A percentile compares a stretch with the other conserved stretches of the same genome.
Conservation (phyloP, 2,888 invertebrate genomes). For the Emesis furor region DNA sequence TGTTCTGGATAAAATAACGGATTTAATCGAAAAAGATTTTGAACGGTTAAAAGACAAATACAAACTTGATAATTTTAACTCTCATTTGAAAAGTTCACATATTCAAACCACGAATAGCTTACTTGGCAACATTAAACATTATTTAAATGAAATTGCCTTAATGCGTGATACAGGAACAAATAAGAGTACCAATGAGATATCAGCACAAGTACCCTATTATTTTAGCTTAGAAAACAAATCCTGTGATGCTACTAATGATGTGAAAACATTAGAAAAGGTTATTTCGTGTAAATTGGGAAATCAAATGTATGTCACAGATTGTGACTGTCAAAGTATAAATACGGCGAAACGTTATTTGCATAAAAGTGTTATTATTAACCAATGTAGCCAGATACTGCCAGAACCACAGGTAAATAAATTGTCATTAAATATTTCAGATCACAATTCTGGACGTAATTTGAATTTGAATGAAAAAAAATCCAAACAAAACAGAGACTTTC, state of each 20-base stretch:
- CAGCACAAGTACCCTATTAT: slow-evolving; percentile 24
- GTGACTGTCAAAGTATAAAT: slow-evolving; percentile 65
- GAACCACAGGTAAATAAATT: not conserved
- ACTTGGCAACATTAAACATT: not conserved
- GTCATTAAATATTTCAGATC: not conserved
- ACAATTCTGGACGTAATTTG: not conserved
- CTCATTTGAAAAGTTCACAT: slow-evolving; percentile 18
- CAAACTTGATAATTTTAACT: slow-evolving; percentile 30
- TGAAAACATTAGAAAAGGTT: slow-evolving; percentile 71
- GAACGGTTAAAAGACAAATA: slow-evolving; percentile 80
- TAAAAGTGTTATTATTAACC: slow-evolving; percentile 52
- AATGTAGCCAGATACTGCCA: slow-evolving; percentile 60
- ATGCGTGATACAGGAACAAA: slow-evolving; percentile 10
- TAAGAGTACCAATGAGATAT: slow-evolving; percentile 8
- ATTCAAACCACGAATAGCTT: slow-evolving; percentile 31
- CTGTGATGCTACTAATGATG: slow-evolving; percentile 77
- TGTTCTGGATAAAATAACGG: slow-evolving; percentile 83
- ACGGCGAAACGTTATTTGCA: slow-evolving; percentile 37
- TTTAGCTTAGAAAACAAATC: slow-evolving; percentile 77
- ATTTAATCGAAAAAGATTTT: slow-evolving; percentile 87
- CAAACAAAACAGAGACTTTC: slow-evolving; percentile 20
- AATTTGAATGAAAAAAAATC: not conserved
- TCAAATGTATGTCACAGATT: slow-evolving; percentile 70
- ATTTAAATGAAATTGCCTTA: not conserved
- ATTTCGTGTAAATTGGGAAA: slow-evolving; percentile 62